phyloP scores from a whole-genome alignment of 92 coral and sea anemone species.

The Phenganax subtilis region DNA sequence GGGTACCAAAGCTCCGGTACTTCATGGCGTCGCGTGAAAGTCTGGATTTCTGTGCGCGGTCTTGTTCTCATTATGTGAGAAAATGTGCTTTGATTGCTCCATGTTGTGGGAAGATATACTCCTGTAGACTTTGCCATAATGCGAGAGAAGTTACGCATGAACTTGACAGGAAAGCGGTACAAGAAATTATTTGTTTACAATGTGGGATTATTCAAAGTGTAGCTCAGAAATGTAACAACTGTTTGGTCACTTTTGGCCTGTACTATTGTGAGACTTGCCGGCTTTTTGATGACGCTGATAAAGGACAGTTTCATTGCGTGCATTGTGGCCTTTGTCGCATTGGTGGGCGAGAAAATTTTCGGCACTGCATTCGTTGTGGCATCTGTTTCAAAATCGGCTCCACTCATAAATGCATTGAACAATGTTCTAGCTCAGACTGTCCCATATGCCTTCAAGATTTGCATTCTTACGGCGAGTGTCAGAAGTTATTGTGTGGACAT shows the following conservation, averaged over 20 bases:
- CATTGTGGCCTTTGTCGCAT: conserved; percentile 82
- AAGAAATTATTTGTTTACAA: conserved; percentile 67
- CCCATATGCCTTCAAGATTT: conserved; percentile 85
- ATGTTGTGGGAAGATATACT: conserved; percentile 75
- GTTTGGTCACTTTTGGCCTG: conserved; percentile 75
- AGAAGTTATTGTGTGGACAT: conserved; percentile 84
- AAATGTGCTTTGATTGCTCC: conserved; percentile 79
- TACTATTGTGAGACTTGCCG: conserved; percentile 84
- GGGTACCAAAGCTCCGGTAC: conserved; percentile 10
- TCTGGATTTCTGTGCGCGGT: background rate
- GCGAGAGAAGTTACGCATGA: conserved; percentile 61
- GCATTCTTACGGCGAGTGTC: conserved; percentile 75
- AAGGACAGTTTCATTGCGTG: conserved; percentile 91
- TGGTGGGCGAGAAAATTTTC: conserved; percentile 82
- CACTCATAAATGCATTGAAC: conserved; percentile 74
- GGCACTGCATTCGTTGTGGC: conserved; percentile 76
- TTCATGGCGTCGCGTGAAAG: background rate
- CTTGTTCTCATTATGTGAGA: conserved; percentile 74
- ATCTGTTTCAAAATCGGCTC: conserved; percentile 65
- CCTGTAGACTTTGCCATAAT: conserved; percentile 87
- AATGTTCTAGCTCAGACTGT: conserved; percentile 78
- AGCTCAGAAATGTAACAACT: conserved; percentile 55
- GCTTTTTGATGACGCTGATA: conserved; percentile 78
- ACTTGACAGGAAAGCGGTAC: conserved; percentile 67
- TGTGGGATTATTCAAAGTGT: conserved; percentile 69